Base-by-base conservation (phyloP, 2,113 vertebrate genomes). In the Amphiprion ocellaris region DNA sequence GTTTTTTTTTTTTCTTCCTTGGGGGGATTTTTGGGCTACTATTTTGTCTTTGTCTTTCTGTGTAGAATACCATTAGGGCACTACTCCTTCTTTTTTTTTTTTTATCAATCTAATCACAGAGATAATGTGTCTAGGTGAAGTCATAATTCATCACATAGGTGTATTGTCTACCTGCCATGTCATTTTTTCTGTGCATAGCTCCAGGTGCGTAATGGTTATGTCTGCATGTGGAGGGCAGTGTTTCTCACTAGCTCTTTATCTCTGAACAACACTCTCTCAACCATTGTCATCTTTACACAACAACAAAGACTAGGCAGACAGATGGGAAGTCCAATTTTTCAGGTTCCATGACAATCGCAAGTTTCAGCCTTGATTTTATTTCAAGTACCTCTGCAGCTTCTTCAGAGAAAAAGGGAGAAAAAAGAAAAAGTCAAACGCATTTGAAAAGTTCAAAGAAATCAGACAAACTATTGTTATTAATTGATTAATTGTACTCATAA, bases 151-250 rank as follows among this genome's bases (percentile, higher is more conserved):
- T 72, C 69, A 64, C 30, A 24, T 26, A 52, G 21, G 75, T 74
- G 77, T 77, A 23, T 50, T 53, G 77, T 82, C 65, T 77, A 55
- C 23, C 65, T 71, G 61, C 53, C 39, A 41, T 26, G 3, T 55
- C 17, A 2, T 46, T 47, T 37, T 4, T n/a, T 16, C 28, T 10
- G 44, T 5, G 52, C 39, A 41, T 62, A 56, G 59, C 74, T 74
- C 55, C 74, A 88, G 81, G 26, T 74, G 72, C 62, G 6, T 74
- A 46, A 80, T 75, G 53, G 62, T 80, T 82, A 56, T 86, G 81
- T 77, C 73, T 85, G 69, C 61, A 37, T 61, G 46, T 49, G 80
- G 41, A 66, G 28, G 63, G 67, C 33, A 56, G 46, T 11, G 50
- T 60, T 28, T 47, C 24, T 84, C 78, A 60, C 28, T 2, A 5